A percentile compares a stretch with the other conserved stretches of the same genome.
Evolutionary conservation across 2,888 invertebrate species (phyloP).

Genomic region (Ochropacha duplaris): DNA sequence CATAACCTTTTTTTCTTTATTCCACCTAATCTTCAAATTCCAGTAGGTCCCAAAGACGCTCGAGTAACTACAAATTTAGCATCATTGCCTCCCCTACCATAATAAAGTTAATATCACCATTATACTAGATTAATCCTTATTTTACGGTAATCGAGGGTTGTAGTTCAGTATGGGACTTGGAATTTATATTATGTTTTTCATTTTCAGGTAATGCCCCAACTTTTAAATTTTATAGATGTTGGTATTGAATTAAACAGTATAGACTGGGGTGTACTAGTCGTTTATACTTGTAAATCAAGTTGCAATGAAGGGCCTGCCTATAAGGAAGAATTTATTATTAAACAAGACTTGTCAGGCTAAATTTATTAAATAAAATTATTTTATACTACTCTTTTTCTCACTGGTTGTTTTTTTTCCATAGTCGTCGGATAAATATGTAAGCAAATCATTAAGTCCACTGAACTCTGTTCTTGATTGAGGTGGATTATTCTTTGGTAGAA

Average conservation of each 20-base stretch:
- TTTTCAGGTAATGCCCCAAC: constrained; percentile 91
- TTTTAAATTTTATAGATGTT: constrained; percentile 87
- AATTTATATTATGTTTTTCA: no score
- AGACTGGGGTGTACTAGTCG: constrained; percentile 94
- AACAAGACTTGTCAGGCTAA: constrained; percentile 88
- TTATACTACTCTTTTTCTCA: constrained; percentile 27
- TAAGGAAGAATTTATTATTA: constrained; percentile 90
- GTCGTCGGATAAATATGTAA: constrained; percentile 88
- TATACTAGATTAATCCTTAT: no score
- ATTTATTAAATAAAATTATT: constrained; percentile 15
- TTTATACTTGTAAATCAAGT: constrained; percentile 93
- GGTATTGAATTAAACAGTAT: constrained; percentile 84
- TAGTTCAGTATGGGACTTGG: no score
- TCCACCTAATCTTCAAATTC: no score
- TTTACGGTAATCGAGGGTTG: neutral
- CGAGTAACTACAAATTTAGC: no score
- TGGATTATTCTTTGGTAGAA: constrained; percentile 89
- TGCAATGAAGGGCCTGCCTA: constrained; percentile 88
- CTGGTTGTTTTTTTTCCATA: constrained; percentile 65
- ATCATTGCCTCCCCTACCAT: no score
- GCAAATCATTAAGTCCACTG: constrained; percentile 90
- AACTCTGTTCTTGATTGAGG: constrained; percentile 94
- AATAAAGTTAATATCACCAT: no score
- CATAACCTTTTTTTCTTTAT: no score
- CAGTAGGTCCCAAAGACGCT: no score